phyloP scores from a whole-genome alignment of 2,113 vertebrate species.

The Scortum barcoo region DNA sequence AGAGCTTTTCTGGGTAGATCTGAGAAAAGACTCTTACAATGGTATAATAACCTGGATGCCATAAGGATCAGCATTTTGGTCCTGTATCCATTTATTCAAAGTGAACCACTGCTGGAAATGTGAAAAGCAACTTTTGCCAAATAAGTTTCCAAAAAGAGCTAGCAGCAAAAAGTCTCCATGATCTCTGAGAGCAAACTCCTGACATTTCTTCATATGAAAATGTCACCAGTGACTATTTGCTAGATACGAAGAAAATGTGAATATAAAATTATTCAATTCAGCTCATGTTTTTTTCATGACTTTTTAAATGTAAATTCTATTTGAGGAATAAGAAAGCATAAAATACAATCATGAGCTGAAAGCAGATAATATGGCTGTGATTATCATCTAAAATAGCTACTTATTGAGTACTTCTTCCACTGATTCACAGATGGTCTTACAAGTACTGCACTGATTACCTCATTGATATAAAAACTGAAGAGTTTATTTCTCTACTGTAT shows the following conservation, averaged over 20 bases:
- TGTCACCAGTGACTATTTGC: not conserved
- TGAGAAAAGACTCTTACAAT: not conserved
- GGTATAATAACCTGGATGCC: not conserved
- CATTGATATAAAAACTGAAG: conserved; percentile 13
- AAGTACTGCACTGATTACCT: conserved; percentile 27
- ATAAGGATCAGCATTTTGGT: not conserved
- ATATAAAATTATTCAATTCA: conserved; percentile 11
- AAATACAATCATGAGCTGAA: conserved; percentile 23
- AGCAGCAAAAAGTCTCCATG: not conserved
- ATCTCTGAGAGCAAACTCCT: not conserved
- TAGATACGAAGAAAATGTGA: not conserved
- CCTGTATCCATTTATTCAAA: not conserved
- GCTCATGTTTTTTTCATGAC: not conserved
- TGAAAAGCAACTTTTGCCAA: not conserved
- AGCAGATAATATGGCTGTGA: conserved; percentile 20
- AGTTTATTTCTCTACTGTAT: not conserved
- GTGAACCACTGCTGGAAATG: not conserved
- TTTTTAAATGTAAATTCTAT: not conserved
- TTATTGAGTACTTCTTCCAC: conserved; percentile 15
- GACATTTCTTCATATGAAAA: conserved; percentile 13
- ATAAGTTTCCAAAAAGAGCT: not conserved
- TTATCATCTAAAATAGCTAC: conserved; percentile 27
- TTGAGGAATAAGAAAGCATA: conserved; percentile 3
- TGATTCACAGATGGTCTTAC: conserved; percentile 21
- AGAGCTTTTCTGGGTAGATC: not conserved